Base-by-base conservation (phyloP, 1,140 invertebrate species). In the Leptinotarsa texana region DNA sequence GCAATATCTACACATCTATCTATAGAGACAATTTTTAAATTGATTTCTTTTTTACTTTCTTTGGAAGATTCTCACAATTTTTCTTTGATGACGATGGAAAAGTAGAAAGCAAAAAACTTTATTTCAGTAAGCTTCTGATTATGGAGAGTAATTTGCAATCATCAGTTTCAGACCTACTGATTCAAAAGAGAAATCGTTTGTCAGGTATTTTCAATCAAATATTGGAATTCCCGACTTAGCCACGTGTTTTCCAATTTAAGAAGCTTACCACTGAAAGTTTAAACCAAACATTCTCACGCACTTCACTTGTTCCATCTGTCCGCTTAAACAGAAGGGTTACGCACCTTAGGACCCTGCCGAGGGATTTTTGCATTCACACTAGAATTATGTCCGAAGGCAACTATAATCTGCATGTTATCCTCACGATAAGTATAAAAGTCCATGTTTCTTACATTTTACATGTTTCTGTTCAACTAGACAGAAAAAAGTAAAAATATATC, bases 281-380 rank as follows among this genome's bases (percentile, higher is more conserved):
- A 76, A 57, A 76, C 76, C 75, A 77, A 77, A 77, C 74, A 77
- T 77, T 77, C 76, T 68, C 76, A 77, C 73, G 69, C 72, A 69
- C 22, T 76, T 68, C 66, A 71, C 61, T 63, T 63, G 24, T 63
- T 42, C 33, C 33, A 42, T 42, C 63, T 24, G 63, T 22, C 67
- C 11, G 67, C 18, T 42, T 42, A 21, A 15, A 24, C 42, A 24
- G 27, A 13, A 48, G n/a, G 24, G 33, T 42, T 33, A 42, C 33
- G 33, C 33, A 69, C 4, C 24, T 69, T 21, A 17, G 13, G 13
- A 22, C 51, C 63, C 15, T 63, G 21, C 63, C 24, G 24, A 13
- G 24, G 63, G 63, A 63, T 24, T 24, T 13, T 63, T 11, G 63
- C 15, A 22, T 63, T 63, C 24, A 63, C 13, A 18, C n/a, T 61